A percentile compares a stretch with the other conserved stretches of the same genome.
Evolutionary conservation across 2,113 vertebrate species (phyloP).

Genomic region (Anthoscopus minutus): DNA sequence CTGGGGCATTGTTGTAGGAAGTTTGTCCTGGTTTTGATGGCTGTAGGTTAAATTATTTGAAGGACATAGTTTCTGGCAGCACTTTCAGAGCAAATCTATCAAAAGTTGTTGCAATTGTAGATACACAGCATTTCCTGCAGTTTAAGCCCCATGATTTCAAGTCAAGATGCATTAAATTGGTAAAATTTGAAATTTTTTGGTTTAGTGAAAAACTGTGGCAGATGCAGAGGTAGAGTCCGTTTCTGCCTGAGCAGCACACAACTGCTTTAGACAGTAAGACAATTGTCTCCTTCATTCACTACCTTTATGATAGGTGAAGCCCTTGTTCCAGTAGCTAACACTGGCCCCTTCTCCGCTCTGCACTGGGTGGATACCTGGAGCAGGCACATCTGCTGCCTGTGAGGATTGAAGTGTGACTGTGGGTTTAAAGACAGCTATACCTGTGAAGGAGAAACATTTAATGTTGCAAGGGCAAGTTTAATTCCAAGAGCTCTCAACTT

Average conservation of each 20-base stretch:
- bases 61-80: background rate
- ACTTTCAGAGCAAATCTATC: background rate
- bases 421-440: background rate
- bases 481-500: background rate
- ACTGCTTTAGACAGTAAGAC: background rate
- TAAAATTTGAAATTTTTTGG: background rate
- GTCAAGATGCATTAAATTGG: background rate
- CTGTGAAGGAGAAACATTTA: background rate
- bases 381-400: background rate
- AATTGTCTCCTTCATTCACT: fast-evolving
- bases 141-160: background rate
- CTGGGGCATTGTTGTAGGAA: background rate
- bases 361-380: fast-evolving
- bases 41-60: background rate
- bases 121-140: background rate
- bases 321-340: fast-evolving
- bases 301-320: fast-evolving
- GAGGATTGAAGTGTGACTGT: background rate
- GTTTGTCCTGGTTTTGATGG: background rate
- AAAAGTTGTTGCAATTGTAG: background rate
- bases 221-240: background rate
- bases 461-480: background rate
- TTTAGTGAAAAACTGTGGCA: background rate
- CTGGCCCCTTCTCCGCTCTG: fast-evolving
- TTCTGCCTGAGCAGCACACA: background rate